Percentiles rank a stretch among this genome's conserved stretches.
These are phyloP conservation scores for Zeugodacus cucurbitae DNA, from an alignment of 1,140 invertebrate genomes.

Conservation along the genomic window DNA sequence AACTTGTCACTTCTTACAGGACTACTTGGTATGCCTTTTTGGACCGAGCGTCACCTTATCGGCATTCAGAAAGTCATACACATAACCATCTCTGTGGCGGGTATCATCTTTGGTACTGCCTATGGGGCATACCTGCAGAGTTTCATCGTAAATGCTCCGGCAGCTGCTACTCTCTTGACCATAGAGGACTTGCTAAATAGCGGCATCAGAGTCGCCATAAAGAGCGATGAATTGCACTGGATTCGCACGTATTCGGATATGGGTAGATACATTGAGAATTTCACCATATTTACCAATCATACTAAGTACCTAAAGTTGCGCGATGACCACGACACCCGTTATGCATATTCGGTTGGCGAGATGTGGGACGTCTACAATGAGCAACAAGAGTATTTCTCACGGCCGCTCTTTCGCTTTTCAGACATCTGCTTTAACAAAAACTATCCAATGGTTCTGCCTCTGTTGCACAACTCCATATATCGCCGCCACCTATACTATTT, in stretches of 20 bases:
- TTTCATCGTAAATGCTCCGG: too few species aligned
- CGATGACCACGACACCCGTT: background rate
- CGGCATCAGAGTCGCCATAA: background rate
- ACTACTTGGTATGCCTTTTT: too few species aligned
- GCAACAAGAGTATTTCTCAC: conserved; percentile 21
- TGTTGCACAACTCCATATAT: background rate
- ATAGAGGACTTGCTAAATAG: background rate
- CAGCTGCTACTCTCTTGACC: background rate
- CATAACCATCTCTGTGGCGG: too few species aligned
- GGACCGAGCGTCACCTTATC: too few species aligned
- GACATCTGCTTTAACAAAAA: background rate
- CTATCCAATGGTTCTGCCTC: background rate
- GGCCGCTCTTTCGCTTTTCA: conserved; percentile 7
- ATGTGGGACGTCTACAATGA: background rate
- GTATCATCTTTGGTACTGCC: too few species aligned
- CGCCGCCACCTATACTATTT: too few species aligned
- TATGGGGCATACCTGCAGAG: too few species aligned
- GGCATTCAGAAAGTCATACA: too few species aligned
- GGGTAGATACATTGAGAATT: background rate
- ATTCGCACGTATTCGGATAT: background rate
- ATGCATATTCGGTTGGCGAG: background rate
- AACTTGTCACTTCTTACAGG: too few species aligned
- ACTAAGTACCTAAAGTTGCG: background rate
- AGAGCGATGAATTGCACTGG: background rate
- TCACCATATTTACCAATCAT: background rate